Evolutionary conservation across 2,797 vertebrate genomes (phyloP), one percentile per base, ranked within the genome.

Genomic region (Passerculus sandwichensis): DNA sequence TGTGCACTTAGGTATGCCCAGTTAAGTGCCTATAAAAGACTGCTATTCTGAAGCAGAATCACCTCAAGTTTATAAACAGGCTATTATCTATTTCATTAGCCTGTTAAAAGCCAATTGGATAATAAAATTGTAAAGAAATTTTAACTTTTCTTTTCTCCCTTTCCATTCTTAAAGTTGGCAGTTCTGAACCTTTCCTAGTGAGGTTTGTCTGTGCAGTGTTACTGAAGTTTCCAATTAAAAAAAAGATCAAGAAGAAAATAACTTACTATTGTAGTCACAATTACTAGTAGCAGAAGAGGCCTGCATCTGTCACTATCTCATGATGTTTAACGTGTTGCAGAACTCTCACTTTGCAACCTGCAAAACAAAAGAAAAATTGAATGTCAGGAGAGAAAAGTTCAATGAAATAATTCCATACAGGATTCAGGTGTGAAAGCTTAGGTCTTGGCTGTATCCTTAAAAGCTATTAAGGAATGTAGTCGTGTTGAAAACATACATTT

Each of bases 1-100:
- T 0, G 0, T 21, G 29, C 14, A 10, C 48, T 40, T 59, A 42
- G 7, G 19, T 85, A 21, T 70, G 27, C 62, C 32, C 10, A 29
- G 8, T 65, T 54, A 57, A 72, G 16, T 88, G 56, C n/a, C 44
- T 59, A 11, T 78, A 44, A 81, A 93, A 57, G 44, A 30, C 2
- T 73, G 38, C 25, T 85, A 1, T 73, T 79, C 25, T 85, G 57
- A 60, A 72, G 70, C 16, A 76, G 30, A 92, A 44, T 74, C 38
- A 32, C 38, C 38, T 89, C n/a, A 30, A 19, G 13, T 54, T 88
- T 25, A n/a, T 75, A 32, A 85, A 27, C 15, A 38, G 25, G 16
- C 11, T 61, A 2, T 45, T 69, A 15, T 1, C 15, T 87, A 11
- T 75, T 66, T 61, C 23, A 50, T 50, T 61, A 45, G n/a, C 21